Conservation (phyloP, 2,797 vertebrate genomes). For the Onychomys leucogaster region DNA sequence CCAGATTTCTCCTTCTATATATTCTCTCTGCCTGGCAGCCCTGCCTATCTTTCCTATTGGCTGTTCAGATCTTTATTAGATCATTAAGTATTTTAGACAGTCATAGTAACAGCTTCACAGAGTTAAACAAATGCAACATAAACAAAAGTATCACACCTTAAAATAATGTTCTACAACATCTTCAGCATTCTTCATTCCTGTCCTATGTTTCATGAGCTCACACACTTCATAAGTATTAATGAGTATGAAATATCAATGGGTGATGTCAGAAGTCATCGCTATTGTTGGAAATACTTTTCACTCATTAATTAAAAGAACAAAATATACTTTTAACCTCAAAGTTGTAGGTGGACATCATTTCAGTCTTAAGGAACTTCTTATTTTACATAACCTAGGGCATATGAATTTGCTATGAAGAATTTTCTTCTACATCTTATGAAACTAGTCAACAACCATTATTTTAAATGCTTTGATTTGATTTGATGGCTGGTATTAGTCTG, state of each 20-base stretch:
- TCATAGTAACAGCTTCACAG: too few species aligned
- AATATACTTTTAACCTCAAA: background rate
- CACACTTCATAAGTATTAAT: background rate
- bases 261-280: background rate
- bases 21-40: too few species aligned
- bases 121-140: too few species aligned
- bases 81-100: too few species aligned
- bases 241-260: background rate
- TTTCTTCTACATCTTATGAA: background rate
- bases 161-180: too few species aligned
- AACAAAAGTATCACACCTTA: too few species aligned
- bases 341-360: background rate
- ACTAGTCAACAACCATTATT: background rate
- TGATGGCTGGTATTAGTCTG: background rate
- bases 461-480: conserved; percentile 16
- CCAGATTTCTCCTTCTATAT: too few species aligned
- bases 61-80: too few species aligned
- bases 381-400: background rate
- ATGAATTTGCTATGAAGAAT: background rate
- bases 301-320: conserved; percentile 14
- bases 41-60: too few species aligned
- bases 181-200: background rate
- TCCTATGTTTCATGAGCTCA: background rate
- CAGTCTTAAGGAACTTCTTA: conserved; percentile 3
- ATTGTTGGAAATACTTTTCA: background rate